Conservation (phyloP, 2,113 vertebrate species). For the Centropus unirufus region DNA sequence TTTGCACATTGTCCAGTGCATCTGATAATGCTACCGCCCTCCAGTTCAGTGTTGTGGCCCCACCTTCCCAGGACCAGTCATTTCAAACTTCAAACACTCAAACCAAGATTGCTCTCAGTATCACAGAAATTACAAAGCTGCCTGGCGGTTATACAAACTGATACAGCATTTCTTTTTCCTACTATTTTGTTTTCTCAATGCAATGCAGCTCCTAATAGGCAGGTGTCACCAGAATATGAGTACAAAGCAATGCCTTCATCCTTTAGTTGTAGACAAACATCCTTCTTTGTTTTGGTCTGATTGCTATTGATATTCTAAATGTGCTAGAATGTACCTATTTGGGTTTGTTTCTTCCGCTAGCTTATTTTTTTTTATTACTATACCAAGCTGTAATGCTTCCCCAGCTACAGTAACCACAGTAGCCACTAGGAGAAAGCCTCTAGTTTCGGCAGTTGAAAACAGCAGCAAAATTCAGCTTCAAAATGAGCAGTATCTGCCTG, state of each 20-base stretch:
- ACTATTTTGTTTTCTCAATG: not conserved
- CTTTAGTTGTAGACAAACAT: not conserved
- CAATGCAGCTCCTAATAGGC: not conserved
- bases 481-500: not conserved
- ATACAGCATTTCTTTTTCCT: not conserved
- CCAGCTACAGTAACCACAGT: not conserved
- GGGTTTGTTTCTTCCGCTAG: not conserved
- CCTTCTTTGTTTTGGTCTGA: not conserved
- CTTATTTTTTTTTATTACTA: not conserved
- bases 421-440: not conserved
- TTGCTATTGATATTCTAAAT: not conserved
- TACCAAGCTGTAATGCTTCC: not conserved
- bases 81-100: not conserved
- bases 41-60: not conserved
- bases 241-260: not conserved
- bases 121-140: not conserved
- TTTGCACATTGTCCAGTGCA: not conserved
- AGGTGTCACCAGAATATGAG: not conserved
- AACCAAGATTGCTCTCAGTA: fast-evolving
- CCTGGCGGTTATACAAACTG: not conserved
- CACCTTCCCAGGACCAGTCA: not conserved
- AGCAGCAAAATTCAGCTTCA: not conserved
- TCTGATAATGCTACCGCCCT: not conserved
- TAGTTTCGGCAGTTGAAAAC: not conserved
- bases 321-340: not conserved